phyloP scores from a whole-genome alignment of 2,797 vertebrate genomes.

The Danionella dracula region DNA sequence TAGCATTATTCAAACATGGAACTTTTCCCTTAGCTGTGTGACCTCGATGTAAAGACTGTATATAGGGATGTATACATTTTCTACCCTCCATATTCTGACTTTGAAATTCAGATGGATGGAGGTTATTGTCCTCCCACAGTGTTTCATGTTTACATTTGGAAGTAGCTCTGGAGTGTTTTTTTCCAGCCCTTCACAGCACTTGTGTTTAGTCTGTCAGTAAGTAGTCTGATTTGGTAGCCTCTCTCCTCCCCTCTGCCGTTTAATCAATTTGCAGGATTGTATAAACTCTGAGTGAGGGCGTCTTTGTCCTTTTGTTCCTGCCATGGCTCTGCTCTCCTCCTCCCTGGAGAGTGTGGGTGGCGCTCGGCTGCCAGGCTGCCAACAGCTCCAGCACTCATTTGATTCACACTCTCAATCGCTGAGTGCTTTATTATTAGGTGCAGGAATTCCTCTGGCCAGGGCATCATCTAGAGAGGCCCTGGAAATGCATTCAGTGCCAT shows the following conservation, averaged over 20 bases:
- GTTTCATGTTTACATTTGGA: slow-evolving; percentile 33
- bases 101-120: slow-evolving; percentile 27
- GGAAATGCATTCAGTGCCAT: slow-evolving; percentile 70
- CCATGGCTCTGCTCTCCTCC: slow-evolving; percentile 54
- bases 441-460: slow-evolving; percentile 65
- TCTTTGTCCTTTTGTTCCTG: slow-evolving; percentile 73
- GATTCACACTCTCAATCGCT: slow-evolving; percentile 78
- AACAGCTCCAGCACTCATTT: slow-evolving; percentile 72
- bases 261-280: slow-evolving; percentile 73
- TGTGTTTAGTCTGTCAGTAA: slow-evolving; percentile 57
- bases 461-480: slow-evolving; percentile 65
- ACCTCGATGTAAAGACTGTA: background rate
- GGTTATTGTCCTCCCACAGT: slow-evolving; percentile 23
- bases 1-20: too few relatives aligned
- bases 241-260: slow-evolving; percentile 51
- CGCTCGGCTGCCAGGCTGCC: slow-evolving; percentile 66
- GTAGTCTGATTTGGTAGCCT: slow-evolving; percentile 54
- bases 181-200: slow-evolving; percentile 53
- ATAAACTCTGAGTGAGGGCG: slow-evolving; percentile 65
- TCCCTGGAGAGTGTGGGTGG: slow-evolving; percentile 70
- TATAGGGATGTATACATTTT: background rate
- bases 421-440: slow-evolving; percentile 80
- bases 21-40: background rate
- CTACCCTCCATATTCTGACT: slow-evolving; percentile 2
- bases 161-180: slow-evolving; percentile 39